Conservation (phyloP, 2,888 invertebrate species). For the Xestia xanthographa region DNA sequence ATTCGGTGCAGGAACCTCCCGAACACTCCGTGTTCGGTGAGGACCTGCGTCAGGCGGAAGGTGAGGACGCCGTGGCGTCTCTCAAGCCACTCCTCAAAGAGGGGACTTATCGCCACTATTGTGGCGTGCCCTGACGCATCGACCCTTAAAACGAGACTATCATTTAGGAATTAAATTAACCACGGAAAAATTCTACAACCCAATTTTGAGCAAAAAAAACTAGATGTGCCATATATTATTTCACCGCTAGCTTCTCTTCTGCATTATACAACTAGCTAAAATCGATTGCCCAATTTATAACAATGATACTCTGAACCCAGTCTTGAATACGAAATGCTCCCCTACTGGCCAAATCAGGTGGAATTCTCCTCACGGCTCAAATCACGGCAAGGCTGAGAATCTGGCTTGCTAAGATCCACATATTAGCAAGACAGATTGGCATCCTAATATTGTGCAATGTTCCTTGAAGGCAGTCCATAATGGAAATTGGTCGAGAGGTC, state of each 20-base stretch:
- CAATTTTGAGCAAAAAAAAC: neutral
- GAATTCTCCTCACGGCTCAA: constrained; percentile 36
- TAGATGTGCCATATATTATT: neutral
- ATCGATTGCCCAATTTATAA: constrained; percentile 14
- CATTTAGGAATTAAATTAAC: no score
- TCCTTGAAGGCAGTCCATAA: constrained; percentile 15
- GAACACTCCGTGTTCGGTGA: no score
- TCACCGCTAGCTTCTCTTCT: neutral
- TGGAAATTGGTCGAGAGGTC: constrained; percentile 3
- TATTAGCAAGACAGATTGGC: constrained; percentile 28
- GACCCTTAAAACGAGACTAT: no score
- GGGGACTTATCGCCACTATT: no score
- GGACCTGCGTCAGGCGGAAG: no score
- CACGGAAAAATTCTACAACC: neutral
- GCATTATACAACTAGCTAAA: neutral
- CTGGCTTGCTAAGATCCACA: no score
- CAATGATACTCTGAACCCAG: neutral
- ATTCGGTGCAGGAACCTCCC: no score
- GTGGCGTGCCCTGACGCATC: no score
- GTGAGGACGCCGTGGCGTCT: no score
- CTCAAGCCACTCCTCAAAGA: no score
- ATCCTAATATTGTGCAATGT: constrained; percentile 35
- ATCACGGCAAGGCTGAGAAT: constrained; percentile 13
- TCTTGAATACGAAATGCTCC: constrained; percentile 30
- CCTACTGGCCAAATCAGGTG: constrained; percentile 8